A percentile compares a stretch with the other conserved stretches of the same genome.
These are phyloP conservation scores for Halesus radiatus DNA, from an alignment of 1,140 invertebrate species.

Conservation along the genomic window DNA sequence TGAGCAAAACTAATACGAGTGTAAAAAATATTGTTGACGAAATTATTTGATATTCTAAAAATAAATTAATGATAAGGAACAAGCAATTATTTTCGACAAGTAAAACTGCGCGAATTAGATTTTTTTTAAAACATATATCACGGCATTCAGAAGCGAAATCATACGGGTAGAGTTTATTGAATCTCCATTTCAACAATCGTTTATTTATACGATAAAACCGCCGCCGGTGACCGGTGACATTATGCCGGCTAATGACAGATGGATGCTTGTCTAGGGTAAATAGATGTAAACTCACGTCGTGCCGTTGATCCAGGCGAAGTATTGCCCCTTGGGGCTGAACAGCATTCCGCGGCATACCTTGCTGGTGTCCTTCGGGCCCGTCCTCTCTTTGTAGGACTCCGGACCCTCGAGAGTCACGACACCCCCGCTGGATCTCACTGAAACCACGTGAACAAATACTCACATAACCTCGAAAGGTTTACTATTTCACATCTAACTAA, in stretches of 20 bases:
- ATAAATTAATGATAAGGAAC: too few relatives aligned
- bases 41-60: too few relatives aligned
- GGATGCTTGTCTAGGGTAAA: not conserved
- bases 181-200: not conserved
- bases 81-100: too few relatives aligned
- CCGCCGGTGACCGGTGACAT: not conserved
- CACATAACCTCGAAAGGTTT: constrained; percentile 45
- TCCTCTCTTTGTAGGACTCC: constrained; percentile 62
- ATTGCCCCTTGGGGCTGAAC: constrained; percentile 78
- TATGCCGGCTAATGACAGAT: constrained; percentile 33
- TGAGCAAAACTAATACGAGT: too few relatives aligned
- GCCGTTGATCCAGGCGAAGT: constrained; percentile 79
- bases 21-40: too few relatives aligned
- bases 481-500: not conserved
- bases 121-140: too few relatives aligned
- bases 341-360: constrained; percentile 76
- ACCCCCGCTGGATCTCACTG: constrained; percentile 52
- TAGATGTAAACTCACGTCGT: constrained; percentile 61
- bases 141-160: too few relatives aligned
- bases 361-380: constrained; percentile 75
- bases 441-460: constrained; percentile 48
- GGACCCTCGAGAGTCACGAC: constrained; percentile 48
- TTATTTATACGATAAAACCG: constrained; percentile 18
- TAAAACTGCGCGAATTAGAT: too few relatives aligned
- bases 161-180: too few relatives aligned